Evolutionary conservation across 2,888 invertebrate genomes (phyloP).

Genomic region (Cyclophora punctaria): DNA sequence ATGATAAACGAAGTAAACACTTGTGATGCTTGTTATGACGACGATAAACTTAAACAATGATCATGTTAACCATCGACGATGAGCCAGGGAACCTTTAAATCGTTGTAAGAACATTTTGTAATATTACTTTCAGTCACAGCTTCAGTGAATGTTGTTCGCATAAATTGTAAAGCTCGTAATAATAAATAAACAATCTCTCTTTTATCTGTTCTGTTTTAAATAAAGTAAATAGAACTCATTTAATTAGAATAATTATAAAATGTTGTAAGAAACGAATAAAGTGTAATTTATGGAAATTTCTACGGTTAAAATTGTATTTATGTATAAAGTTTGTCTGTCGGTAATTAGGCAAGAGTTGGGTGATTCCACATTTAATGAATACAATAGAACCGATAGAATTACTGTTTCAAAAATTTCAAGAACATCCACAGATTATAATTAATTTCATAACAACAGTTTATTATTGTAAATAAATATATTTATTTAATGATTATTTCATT

Average conservation of each 20-base stretch:
- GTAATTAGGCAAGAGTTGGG: conserved; percentile 39
- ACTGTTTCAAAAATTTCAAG: conserved; percentile 40
- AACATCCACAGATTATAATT: conserved; percentile 58
- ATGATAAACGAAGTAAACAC: neutral
- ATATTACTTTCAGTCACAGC: conserved; percentile 42
- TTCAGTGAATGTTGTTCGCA: conserved; percentile 51
- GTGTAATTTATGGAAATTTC: conserved; percentile 52
- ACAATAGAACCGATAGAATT: conserved; percentile 35
- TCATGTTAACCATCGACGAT: too few species aligned
- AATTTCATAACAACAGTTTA: conserved; percentile 60
- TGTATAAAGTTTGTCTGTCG: conserved; percentile 53
- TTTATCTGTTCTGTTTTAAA: conserved; percentile 12
- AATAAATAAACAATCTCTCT: conserved; percentile 7
- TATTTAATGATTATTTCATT: conserved; percentile 62
- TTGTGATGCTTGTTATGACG: too few species aligned
- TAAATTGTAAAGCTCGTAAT: conserved; percentile 5
- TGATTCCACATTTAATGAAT: conserved; percentile 29
- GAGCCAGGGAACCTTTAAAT: conserved; percentile 22
- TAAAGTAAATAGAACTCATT: conserved; percentile 6
- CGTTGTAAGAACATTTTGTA: conserved; percentile 27
- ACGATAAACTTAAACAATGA: too few species aligned
- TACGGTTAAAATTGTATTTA: conserved; percentile 62
- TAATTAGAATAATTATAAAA: conserved; percentile 12
- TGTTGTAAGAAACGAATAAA: conserved; percentile 17
- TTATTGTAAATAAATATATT: conserved; percentile 72